Evolutionary conservation across 92 coral and sea anemone species (phyloP), one percentile per base, ranked within the genome.

Genomic region (Umimayanthus chanpuru): DNA sequence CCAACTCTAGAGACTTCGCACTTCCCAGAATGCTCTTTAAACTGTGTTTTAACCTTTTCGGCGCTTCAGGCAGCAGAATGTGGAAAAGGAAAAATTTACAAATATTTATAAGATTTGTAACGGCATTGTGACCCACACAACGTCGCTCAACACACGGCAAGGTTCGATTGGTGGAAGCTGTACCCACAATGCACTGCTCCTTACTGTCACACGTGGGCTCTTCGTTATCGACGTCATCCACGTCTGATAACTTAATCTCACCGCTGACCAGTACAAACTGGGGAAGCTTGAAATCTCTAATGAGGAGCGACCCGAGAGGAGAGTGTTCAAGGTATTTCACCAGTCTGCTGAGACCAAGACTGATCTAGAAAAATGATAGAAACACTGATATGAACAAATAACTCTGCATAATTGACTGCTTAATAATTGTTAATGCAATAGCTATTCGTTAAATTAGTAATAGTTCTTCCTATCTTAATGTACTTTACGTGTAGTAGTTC

Each of bases 201-300:
- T 81, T 53, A 11, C 92, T 78, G 21, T 39, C 85, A 80, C 99
- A 97, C 49, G 85, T 47, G 74, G 90, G 95, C 73, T 91, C 94
- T 71, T 97, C 97, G 86, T 97, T 97, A 83, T 94, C 98, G 18
- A 97, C 96, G 87, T 97, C 99, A 76, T 97, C 99, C 58, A 97
- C 43, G 82, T 97, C 99, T 1, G 96, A 92, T 28, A 97, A 81
- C 89, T 94, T 97, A 32, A 97, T 86, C 67, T 95, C 99, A 28
- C 96, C 98, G 88, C 88, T 75, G 85, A 97, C 96, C 80, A 94
- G 86, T 18, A 97, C 95, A 66, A 97, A 97, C 85, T 97, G 99
- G 30, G 91, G 77, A 65, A 96, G 89, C 89, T 92, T 94, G 82
- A 97, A 97, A 92, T 97, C 99, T 71, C 98, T 83, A 70, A 97